phyloP scores from a whole-genome alignment of 2,888 invertebrate species.

The Prenolepis imparis region DNA sequence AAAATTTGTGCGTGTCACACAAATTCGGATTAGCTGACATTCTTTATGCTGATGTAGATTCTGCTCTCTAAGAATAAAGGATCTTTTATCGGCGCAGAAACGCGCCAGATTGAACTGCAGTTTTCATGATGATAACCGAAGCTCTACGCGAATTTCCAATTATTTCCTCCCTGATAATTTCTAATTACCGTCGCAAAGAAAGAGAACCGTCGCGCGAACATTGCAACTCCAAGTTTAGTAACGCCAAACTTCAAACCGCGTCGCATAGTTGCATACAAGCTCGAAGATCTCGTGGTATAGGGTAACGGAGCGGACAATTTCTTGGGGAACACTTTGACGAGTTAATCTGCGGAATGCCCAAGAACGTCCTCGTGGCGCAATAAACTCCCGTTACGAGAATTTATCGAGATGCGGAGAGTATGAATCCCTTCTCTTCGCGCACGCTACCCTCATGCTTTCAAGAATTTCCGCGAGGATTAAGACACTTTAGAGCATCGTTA shows the following conservation, averaged over 20 bases:
- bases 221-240: conserved; percentile 23
- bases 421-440: conserved; percentile 1
- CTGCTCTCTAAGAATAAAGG: not conserved
- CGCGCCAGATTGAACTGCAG: not conserved
- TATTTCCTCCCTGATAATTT: conserved; percentile 16
- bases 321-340: conserved; percentile 63
- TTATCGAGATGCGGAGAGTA: conserved; percentile 39
- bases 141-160: conserved; percentile 15
- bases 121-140: not conserved
- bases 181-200: not conserved
- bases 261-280: conserved; percentile 61
- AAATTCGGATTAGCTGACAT: not conserved
- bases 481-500: conserved; percentile 48
- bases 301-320: conserved; percentile 56
- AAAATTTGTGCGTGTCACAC: not conserved
- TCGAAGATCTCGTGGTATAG: conserved; percentile 43
- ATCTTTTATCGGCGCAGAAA: not conserved
- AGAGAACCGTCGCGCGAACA: not conserved
- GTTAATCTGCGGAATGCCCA: conserved; percentile 62
- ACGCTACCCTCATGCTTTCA: not conserved
- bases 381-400: conserved; percentile 53
- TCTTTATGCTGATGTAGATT: not conserved
- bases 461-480: conserved; percentile 46
- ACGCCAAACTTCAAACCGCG: conserved; percentile 36
- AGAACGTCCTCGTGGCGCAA: conserved; percentile 43